A percentile compares a stretch with the other conserved stretches of the same genome.
These are phyloP conservation scores for Leptopterna dolabrata DNA, from an alignment of 2,888 invertebrate genomes.

Conservation along the genomic window DNA sequence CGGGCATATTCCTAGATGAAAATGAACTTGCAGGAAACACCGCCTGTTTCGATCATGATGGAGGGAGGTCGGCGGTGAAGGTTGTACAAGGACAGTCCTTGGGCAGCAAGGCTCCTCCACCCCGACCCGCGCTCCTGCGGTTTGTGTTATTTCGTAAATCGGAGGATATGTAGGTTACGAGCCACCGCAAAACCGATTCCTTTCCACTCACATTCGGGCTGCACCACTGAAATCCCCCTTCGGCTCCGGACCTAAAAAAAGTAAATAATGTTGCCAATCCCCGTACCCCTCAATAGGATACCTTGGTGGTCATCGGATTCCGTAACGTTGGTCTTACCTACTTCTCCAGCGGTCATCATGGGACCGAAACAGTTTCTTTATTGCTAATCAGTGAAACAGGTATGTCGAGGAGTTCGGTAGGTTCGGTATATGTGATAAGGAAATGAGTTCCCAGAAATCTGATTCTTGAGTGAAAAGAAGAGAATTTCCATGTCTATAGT, in stretches of 20 bases:
- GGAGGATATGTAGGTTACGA: conserved; percentile 29
- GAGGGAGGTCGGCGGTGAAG: neutral
- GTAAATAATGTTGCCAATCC: conserved; percentile 4
- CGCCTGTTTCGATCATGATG: neutral
- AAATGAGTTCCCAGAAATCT: too few species aligned
- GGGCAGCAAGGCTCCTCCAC: neutral
- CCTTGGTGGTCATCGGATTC: neutral
- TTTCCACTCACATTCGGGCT: conserved; percentile 26
- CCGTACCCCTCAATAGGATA: neutral
- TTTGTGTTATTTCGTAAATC: conserved; percentile 30
- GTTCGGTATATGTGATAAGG: too few species aligned
- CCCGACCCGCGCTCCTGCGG: conserved; percentile 14
- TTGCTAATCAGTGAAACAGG: too few species aligned
- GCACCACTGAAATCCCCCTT: neutral
- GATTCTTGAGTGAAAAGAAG: too few species aligned
- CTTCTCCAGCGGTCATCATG: neutral
- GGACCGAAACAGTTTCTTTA: neutral
- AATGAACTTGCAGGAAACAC: neutral
- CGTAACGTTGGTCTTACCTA: neutral
- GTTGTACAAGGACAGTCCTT: conserved; percentile 26
- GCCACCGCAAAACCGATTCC: conserved; percentile 38
- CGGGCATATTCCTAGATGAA: too few species aligned
- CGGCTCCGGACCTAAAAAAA: neutral
- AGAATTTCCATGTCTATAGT: too few species aligned
- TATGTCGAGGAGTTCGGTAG: too few species aligned